phyloP scores from a whole-genome alignment of 2,888 invertebrate genomes.

The Melinaea menophilus region DNA sequence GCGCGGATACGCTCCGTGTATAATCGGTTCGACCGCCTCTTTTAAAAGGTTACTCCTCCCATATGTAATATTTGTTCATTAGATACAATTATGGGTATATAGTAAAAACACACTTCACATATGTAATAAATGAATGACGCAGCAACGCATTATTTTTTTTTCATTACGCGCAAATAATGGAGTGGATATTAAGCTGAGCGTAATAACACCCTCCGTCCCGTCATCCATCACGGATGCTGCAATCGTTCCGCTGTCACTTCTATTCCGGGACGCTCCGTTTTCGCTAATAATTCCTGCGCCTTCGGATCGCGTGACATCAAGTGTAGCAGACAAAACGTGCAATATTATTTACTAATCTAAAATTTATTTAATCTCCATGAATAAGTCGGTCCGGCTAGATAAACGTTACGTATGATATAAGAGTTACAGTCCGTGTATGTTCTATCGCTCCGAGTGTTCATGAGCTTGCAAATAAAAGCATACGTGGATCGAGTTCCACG shows the following conservation, averaged over 20 bases:
- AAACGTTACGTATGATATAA: neutral
- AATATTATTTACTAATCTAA: slow-evolving; percentile 17
- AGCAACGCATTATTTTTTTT: too few species aligned
- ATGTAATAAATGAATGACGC: too few species aligned
- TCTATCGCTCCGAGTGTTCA: slow-evolving; percentile 31
- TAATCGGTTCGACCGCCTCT: slow-evolving; percentile 40
- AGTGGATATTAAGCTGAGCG: slow-evolving; percentile 57
- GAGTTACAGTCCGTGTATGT: neutral
- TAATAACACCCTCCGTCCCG: slow-evolving; percentile 60
- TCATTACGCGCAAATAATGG: slow-evolving; percentile 18
- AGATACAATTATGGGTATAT: neutral
- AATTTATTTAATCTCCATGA: neutral
- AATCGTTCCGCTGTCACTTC: slow-evolving; percentile 73
- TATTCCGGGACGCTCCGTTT: slow-evolving; percentile 74
- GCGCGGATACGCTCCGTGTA: slow-evolving; percentile 44
- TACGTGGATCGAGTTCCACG: slow-evolving; percentile 63
- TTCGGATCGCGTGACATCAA: slow-evolving; percentile 45
- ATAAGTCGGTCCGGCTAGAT: neutral
- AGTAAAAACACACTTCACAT: neutral
- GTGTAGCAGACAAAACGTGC: slow-evolving; percentile 57
- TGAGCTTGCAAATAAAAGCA: slow-evolving; percentile 38
- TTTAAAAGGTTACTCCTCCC: slow-evolving; percentile 25
- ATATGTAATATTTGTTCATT: neutral
- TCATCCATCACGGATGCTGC: slow-evolving; percentile 72
- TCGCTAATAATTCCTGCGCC: slow-evolving; percentile 69